phyloP scores from a whole-genome alignment of 2,797 vertebrate species.

The Myotis vivesi region DNA sequence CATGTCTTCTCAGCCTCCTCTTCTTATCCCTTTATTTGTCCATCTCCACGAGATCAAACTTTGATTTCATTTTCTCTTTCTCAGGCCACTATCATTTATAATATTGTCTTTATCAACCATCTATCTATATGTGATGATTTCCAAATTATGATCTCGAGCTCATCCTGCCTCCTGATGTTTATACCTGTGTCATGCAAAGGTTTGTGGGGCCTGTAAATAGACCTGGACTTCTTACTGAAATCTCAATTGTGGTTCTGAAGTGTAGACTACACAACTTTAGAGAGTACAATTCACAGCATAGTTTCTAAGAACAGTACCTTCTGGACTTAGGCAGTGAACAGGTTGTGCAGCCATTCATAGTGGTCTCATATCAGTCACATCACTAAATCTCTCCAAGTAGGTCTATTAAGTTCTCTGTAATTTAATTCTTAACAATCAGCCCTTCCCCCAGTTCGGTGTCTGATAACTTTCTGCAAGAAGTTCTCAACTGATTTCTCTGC shows the following conservation, averaged over 20 bases:
- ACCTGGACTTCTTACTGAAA: not conserved
- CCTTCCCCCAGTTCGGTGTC: not conserved
- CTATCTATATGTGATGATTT: not conserved
- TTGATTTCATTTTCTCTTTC: conserved; percentile 2
- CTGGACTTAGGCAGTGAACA: not conserved
- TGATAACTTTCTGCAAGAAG: not conserved
- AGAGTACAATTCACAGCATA: not conserved
- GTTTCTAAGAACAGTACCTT: not conserved
- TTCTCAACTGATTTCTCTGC: conserved; percentile 12
- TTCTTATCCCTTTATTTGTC: not conserved
- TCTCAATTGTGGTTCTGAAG: not conserved
- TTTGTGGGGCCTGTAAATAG: not conserved
- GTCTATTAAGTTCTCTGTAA: not conserved
- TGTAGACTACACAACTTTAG: not conserved
- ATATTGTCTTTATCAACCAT: not conserved
- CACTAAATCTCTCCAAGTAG: not conserved
- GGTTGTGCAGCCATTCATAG: not conserved
- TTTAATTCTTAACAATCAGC: not conserved
- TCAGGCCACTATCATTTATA: not conserved
- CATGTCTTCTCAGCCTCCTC: not conserved
- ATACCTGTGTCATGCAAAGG: not conserved
- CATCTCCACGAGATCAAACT: not conserved
- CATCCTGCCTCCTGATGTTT: not conserved
- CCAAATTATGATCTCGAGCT: not conserved
- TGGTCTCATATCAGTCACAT: not conserved